These are phyloP conservation scores for Apodemus speciosus DNA, from an alignment of 2,113 vertebrate genomes.

Conservation along the genomic window DNA sequence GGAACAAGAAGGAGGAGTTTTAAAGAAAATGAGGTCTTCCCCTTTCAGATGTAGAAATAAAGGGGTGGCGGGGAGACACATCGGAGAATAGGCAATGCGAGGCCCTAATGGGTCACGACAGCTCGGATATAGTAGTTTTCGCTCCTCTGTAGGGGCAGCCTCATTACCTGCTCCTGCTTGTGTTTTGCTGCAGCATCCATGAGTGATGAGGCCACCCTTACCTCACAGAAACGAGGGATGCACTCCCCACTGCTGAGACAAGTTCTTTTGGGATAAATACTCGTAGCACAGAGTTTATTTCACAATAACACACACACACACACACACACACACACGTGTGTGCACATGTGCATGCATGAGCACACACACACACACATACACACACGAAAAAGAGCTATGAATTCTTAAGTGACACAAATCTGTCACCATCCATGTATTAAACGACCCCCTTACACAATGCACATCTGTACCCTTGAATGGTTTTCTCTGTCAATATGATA, in stretches of 20 bases:
- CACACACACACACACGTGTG: neutral
- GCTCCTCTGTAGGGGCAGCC: constrained; percentile 49
- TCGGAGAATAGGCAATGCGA: constrained; percentile 36
- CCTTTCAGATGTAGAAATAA: constrained; percentile 58
- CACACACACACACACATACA: neutral
- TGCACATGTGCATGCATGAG: neutral
- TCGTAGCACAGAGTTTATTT: neutral
- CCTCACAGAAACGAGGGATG: constrained; percentile 49
- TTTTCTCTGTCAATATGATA: constrained; percentile 48
- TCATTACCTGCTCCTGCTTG: constrained; percentile 60
- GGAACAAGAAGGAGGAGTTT: constrained; percentile 55
- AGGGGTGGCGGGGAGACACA: constrained; percentile 44
- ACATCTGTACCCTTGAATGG: neutral
- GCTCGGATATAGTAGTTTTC: constrained; percentile 58
- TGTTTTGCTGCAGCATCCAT: constrained; percentile 8
- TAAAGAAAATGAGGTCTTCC: constrained; percentile 57
- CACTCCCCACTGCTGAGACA: neutral
- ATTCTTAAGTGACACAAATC: constrained; percentile 23
- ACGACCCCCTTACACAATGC: neutral
- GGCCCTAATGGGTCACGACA: constrained; percentile 61
- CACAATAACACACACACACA: neutral
- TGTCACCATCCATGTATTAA: neutral
- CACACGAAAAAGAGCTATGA: neutral
- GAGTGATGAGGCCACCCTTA: constrained; percentile 61
- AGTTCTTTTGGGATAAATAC: constrained; percentile 21